phyloP scores from a whole-genome alignment of 2,797 vertebrate genomes.

The Cynodonichthys magdalenae region DNA sequence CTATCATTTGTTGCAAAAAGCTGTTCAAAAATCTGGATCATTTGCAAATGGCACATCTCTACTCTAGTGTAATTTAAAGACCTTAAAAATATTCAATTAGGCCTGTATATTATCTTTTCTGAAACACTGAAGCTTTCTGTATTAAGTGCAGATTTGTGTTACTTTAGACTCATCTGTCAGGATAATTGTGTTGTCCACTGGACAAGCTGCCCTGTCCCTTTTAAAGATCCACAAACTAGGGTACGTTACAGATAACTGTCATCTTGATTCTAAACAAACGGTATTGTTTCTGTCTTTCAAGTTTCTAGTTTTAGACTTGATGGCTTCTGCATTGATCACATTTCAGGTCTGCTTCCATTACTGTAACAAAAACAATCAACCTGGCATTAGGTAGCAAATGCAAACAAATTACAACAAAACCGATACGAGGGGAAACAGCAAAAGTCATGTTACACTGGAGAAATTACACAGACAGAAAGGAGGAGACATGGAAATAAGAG shows the following conservation, averaged over 20 bases:
- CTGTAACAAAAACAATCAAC: constrained; percentile 48
- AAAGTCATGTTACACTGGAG: constrained; percentile 31
- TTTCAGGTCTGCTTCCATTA: constrained; percentile 44
- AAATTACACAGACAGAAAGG: constrained; percentile 21
- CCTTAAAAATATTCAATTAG: constrained; percentile 45
- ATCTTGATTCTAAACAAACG: constrained; percentile 41
- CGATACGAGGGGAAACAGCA: constrained; percentile 17
- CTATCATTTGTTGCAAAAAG: too few species aligned
- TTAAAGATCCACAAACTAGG: constrained; percentile 40
- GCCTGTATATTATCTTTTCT: constrained; percentile 32
- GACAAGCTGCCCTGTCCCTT: constrained; percentile 19
- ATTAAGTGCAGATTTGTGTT: constrained; percentile 15
- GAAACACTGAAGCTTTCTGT: constrained; percentile 34
- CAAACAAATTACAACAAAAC: constrained; percentile 28
- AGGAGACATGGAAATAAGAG: constrained; percentile 21
- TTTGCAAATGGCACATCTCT: constrained; percentile 9
- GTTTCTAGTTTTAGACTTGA: constrained; percentile 55
- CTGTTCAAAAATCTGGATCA: too few species aligned
- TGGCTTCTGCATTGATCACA: constrained; percentile 40
- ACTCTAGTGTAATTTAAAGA: constrained; percentile 39
- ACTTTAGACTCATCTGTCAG: constrained; percentile 52
- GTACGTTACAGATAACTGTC: constrained; percentile 54
- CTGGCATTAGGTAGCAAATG: constrained; percentile 29
- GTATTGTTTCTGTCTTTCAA: constrained; percentile 23
- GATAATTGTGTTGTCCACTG: constrained; percentile 37